phyloP scores from a whole-genome alignment of 2,113 vertebrate genomes.

The Oryctolagus cuniculus region mOryCun1.1 NC_091439.1:123789501-123790000 shows the following conservation, averaged over 20 bases:
- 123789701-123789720: background rate
- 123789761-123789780: background rate
- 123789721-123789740: background rate
- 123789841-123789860: too few relatives aligned
- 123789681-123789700: background rate
- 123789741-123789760: background rate
- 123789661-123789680: background rate
- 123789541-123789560: background rate
- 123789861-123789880: too few relatives aligned
- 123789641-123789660: background rate
- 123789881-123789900: too few relatives aligned
- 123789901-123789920: too few relatives aligned
- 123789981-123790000: too few relatives aligned
- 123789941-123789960: too few relatives aligned
- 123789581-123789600: background rate
- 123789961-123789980: too few relatives aligned
- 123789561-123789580: background rate
- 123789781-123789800: background rate
- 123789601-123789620: background rate
- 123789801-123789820: too few relatives aligned
- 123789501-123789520: constrained; percentile 54
- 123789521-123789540: constrained; percentile 29
- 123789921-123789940: too few relatives aligned
- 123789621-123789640: background rate
- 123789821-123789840: too few relatives aligned